Base-by-base conservation (phyloP, 2,113 vertebrate species). In the Athene noctua region DNA sequence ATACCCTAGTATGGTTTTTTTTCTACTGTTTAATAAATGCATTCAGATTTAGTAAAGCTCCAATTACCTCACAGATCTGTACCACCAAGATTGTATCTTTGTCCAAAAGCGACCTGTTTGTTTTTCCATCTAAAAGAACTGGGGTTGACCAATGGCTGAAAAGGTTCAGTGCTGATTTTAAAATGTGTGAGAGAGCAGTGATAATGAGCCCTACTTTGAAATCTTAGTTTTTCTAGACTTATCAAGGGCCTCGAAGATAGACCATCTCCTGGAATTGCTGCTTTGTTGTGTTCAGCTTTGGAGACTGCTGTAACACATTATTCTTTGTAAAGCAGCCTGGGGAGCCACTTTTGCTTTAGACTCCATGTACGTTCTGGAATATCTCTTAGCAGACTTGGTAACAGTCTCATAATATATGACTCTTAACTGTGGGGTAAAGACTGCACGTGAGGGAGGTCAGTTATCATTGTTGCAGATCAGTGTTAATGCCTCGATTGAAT, bases 331-430 rank as follows among this genome's bases (percentile, higher is more conserved):
- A 52, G 75, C 71, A 67, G 36, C 72, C 72, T 47, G 63, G 40
- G 40, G 67, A 54, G 59, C 90, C 59, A 66, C 30, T 15, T 72
- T 62, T 83, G 38, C 54, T 77, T 80, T 19, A 36, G 58, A 27
- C 47, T 65, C 44, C 1, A 0, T 0, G 0, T 21, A 15, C 34
- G 29, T 61, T 59, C 38, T 82, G 92, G 19, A 57, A 7, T 65
- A 12, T 34, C 51, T 52, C 47, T 36, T 10, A 25, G 38, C 52
- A 47, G 62, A 16, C 29, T n/a, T 32, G 29, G 13, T 25, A 9
- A 3, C 6, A n/a, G 9, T 29, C 32, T 79, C 29, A 6, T 29
- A 25, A 7, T 6, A 5, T 2, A 0, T 10, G 74, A n/a, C 57
- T 59, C 16, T 22, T 27, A 11, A 29, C 5, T 0, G 1, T 52